Evolutionary conservation across 2,797 vertebrate species (phyloP), one percentile per base, ranked within the genome.

Genomic region (Macrochelys suwanniensis): DNA sequence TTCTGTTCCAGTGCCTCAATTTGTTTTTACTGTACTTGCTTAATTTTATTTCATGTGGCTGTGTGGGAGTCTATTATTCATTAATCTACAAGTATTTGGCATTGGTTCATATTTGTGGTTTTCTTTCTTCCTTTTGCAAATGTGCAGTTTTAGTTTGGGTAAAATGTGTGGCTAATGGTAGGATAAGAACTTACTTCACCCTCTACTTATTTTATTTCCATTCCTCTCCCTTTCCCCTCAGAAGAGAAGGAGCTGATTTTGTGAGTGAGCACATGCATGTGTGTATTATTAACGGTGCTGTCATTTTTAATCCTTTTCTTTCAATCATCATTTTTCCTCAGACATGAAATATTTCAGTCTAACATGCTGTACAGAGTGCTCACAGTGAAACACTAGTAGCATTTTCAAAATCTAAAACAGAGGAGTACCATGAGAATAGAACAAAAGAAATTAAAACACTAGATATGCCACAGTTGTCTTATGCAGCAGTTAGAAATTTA

Each of bases 401-500:
- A 87, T 98, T 98, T 98, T 98, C 96, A 97, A 97, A 98, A 97
- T 97, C 97, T 98, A 90, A 98, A 97, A 74, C 97, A 97, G 97
- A 95, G 96, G 90, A 97, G 96, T 96, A 95, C 96, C 98, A 96
- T 96, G 98, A 98, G 98, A 98, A 97, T 97, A 98, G 98, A 98
- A 98, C 98, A 98, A 98, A 98, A 98, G 98, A 98, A 98, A 98
- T 98, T 98, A 98, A 98, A 98, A 97, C 96, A 94, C 96, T 95
- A 98, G 98, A 97, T 98, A 98, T 98, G 98, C 97, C 98, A 98
- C 97, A 98, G 98, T 98, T 98, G 98, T 98, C 98, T 98, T 98
- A 89, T 97, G 98, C 98, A 97, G 98, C 98, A 98, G 98, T 98
- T 98, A 98, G 98, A 98, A 98, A 98, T 98, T 98, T 98, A 98